Conservation (phyloP, 1,140 invertebrate species). For the Platorchestia sp. region DNA sequence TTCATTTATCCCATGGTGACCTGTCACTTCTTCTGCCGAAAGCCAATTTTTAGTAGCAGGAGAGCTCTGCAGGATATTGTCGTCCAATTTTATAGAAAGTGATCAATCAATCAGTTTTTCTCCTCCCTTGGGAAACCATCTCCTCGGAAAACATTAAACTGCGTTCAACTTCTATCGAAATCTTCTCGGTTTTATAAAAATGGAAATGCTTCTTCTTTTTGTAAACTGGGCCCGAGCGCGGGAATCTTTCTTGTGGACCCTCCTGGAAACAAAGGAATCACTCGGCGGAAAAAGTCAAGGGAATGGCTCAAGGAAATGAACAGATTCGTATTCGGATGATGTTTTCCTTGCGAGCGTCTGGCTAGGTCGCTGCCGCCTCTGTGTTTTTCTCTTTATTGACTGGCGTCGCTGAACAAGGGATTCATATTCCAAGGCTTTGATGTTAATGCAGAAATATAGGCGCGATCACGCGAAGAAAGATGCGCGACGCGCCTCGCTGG, state of each 20-base stretch:
- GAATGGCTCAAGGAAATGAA: constrained; percentile 54
- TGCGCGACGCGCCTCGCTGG: background rate
- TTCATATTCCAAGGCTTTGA: constrained; percentile 28
- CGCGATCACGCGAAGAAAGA: background rate
- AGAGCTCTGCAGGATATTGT: constrained; percentile 36
- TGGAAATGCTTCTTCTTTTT: constrained; percentile 50
- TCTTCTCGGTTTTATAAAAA: constrained; percentile 51
- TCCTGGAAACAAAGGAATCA: constrained; percentile 54
- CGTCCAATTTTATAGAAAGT: constrained; percentile 52
- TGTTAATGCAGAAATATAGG: constrained; percentile 43
- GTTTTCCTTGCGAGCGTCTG: constrained; percentile 40
- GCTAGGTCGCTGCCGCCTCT: background rate
- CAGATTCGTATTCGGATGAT: constrained; percentile 55
- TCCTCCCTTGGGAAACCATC: constrained; percentile 45
- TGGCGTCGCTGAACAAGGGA: constrained; percentile 50
- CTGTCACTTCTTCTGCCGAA: background rate
- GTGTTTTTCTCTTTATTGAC: constrained; percentile 28
- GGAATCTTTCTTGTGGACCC: constrained; percentile 52
- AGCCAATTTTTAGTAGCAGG: constrained; percentile 1
- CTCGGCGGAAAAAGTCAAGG: constrained; percentile 46
- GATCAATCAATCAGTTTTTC: constrained; percentile 55
- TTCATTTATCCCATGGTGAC: background rate
- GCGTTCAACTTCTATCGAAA: constrained; percentile 55
- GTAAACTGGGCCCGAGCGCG: background rate
- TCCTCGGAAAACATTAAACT: constrained; percentile 47